Base-by-base conservation (phyloP, 2,888 invertebrate species). In the Chrysina gloriosa region DNA sequence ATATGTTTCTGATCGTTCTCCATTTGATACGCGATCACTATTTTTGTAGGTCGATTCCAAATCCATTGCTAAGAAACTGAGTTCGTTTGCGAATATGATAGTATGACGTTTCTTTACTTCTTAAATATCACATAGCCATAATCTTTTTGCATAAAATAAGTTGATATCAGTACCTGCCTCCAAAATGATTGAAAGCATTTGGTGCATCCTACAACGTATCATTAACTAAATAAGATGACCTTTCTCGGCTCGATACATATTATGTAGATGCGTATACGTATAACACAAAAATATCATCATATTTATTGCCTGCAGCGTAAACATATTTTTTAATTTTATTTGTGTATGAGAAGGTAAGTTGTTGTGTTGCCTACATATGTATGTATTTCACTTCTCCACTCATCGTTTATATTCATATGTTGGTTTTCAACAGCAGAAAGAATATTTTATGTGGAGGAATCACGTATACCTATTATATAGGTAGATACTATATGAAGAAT, bases 41-140 rank as follows among this genome's bases (percentile, higher is more conserved):
- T 72, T 66, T 68, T 72, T 70, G 16, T 56, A 31, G 7, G 36
- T 39, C 25, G 67, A 25, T 23, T 65, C 36, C 21, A 69, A 27
- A 34, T 74, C 69, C 73, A 73, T 72, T 25, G 58, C 70, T 70
- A 64, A 27, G 69, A 70, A 61, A 27, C 21, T 23, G 1, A 47
- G 19, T 11, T n/a, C 16, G 39, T 16, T 67, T 3, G 45, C 14
- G 25, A 36, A 39, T 14, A 6, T 21, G 23, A 42, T 52, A 2
- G 11, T 25, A 23, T 21, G 39, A 50, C 42, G 27, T 36, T 45
- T 14, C 16, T 36, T 34, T 34, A 65, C 47, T 7, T 16, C 47
- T 63, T 27, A 31, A 63, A 19, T 27, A 23, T 25, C 11, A 31
- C 14, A 27, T 52, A 52, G 6, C 11, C 31, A 45, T 21, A 45